phyloP scores from a whole-genome alignment of 2,888 invertebrate species.

The Eilema caniola region DNA sequence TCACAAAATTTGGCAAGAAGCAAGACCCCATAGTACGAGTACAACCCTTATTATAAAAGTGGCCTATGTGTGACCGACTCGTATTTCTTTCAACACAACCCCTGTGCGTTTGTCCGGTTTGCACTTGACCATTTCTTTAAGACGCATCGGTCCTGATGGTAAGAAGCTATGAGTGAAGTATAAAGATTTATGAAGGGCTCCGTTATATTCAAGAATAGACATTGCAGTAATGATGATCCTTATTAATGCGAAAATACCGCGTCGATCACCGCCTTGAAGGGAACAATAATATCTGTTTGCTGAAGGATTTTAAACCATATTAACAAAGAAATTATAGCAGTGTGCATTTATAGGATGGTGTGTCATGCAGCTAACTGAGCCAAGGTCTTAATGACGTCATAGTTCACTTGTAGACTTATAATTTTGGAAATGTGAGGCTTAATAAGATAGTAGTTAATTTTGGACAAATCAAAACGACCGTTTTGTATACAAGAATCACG shows the following conservation, averaged over 20 bases:
- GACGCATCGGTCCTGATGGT: too few relatives aligned
- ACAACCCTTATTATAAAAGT: too few relatives aligned
- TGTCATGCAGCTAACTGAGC: constrained; percentile 42
- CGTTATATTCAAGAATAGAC: background rate
- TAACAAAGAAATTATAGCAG: background rate
- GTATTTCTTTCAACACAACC: too few relatives aligned
- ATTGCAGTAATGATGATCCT: constrained; percentile 10
- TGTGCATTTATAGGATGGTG: constrained; percentile 22
- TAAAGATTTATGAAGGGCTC: background rate
- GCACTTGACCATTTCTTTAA: too few relatives aligned
- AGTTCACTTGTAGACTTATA: constrained; percentile 23
- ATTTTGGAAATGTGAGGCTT: too few relatives aligned
- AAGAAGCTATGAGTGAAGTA: too few relatives aligned
- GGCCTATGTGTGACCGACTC: too few relatives aligned
- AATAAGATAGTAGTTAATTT: background rate
- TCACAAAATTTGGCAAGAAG: too few relatives aligned
- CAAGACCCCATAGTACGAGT: too few relatives aligned
- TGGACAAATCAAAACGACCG: too few relatives aligned
- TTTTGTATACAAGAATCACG: too few relatives aligned
- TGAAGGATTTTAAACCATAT: constrained; percentile 26
- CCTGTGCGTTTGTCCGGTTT: too few relatives aligned
- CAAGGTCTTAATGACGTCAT: constrained; percentile 50
- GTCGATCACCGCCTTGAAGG: constrained; percentile 44
- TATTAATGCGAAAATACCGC: constrained; percentile 47
- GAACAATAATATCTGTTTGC: constrained; percentile 16